Evolutionary conservation across 2,113 vertebrate genomes (phyloP).

Genomic region (Melanostigma gelatinosum): DNA sequence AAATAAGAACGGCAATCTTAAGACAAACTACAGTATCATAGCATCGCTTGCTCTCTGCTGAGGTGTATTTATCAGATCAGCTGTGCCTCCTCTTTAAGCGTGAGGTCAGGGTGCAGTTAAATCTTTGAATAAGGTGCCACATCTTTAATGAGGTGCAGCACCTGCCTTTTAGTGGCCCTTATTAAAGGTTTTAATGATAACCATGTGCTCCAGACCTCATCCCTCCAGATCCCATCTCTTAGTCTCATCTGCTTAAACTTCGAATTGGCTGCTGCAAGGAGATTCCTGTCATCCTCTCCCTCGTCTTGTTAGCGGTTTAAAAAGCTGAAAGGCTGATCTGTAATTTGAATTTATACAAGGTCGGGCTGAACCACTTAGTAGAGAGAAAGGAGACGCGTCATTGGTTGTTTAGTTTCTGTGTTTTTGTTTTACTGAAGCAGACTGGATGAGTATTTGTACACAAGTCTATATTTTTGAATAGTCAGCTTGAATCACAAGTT

Average conservation of each 20-base stretch:
- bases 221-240: slow-evolving; percentile 4
- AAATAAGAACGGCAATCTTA: not conserved
- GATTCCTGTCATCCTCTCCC: slow-evolving; percentile 5
- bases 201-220: slow-evolving; percentile 29
- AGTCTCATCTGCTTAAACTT: slow-evolving; percentile 7
- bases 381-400: not conserved
- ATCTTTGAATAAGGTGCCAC: slow-evolving; percentile 16
- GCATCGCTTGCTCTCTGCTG: slow-evolving; percentile 3
- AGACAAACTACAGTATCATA: not conserved
- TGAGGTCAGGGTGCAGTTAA: slow-evolving; percentile 8
- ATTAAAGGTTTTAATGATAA: slow-evolving; percentile 32
- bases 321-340: slow-evolving; percentile 11
- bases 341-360: slow-evolving; percentile 14
- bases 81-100: slow-evolving; percentile 5
- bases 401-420: slow-evolving; percentile 11
- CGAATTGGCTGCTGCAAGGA: not conserved
- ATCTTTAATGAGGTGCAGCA: slow-evolving; percentile 23
- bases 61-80: slow-evolving; percentile 32
- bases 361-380: not conserved
- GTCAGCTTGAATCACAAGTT: not conserved
- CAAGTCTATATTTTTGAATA: not conserved
- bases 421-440: slow-evolving; percentile 1
- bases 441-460: not conserved
- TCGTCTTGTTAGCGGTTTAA: not conserved
- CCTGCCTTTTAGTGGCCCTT: not conserved